Conservation (phyloP, 2,797 vertebrate species). For the Coendou prehensilis region DNA sequence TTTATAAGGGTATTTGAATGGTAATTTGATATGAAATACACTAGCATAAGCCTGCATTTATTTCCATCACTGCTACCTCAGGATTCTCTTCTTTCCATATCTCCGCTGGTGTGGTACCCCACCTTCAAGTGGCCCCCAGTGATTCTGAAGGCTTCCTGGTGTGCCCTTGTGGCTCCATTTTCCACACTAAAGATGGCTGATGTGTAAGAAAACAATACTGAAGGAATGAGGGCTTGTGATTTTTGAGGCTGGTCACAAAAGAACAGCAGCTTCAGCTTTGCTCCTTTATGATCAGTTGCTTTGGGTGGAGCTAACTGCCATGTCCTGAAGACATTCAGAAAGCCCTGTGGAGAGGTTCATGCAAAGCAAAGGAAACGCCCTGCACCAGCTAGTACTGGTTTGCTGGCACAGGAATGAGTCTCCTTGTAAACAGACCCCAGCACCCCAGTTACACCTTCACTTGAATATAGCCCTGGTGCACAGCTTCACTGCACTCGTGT, state of each 20-base stretch:
- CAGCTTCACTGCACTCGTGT: neutral
- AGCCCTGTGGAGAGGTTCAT: neutral
- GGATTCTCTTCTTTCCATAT: neutral
- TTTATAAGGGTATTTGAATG: constrained; percentile 12
- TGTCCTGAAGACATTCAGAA: neutral
- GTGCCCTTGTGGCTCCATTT: neutral
- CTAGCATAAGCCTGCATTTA: neutral
- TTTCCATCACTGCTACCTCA: neutral
- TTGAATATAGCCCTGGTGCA: neutral
- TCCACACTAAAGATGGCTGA: neutral
- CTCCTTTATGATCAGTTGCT: neutral
- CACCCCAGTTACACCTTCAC: neutral
- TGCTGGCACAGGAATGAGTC: neutral
- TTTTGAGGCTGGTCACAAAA: neutral
- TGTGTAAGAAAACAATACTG: neutral
- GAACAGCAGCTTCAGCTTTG: neutral
- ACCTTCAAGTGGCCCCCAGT: neutral
- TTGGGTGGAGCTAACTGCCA: neutral
- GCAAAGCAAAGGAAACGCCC: neutral
- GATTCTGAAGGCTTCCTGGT: neutral
- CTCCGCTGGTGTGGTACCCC: neutral
- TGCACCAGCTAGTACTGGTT: neutral
- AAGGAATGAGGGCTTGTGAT: neutral
- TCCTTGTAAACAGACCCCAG: neutral
- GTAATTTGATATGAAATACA: neutral